These are phyloP conservation scores for Amphimallon solstitiale DNA, from an alignment of 2,888 invertebrate species.

Conservation along the genomic window DNA sequence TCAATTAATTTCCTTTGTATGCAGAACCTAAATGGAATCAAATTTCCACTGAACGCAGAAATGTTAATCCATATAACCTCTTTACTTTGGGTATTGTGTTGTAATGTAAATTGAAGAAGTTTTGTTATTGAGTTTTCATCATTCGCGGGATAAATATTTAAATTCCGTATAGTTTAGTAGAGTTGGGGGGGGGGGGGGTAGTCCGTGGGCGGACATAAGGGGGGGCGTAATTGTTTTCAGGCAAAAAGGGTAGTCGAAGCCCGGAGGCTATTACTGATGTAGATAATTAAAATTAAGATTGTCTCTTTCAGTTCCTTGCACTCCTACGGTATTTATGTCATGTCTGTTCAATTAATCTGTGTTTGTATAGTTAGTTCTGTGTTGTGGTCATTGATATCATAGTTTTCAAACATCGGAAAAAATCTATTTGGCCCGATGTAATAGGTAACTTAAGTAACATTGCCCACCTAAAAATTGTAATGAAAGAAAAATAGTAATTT, in stretches of 20 bases:
- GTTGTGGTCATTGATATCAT: not conserved
- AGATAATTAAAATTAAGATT: conserved; percentile 49
- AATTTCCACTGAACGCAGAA: conserved; percentile 3
- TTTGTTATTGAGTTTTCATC: conserved; percentile 29
- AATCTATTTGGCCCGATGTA: conserved; percentile 45
- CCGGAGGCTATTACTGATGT: conserved; percentile 44
- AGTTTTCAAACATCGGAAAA: conserved; percentile 44
- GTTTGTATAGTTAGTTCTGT: conserved; percentile 18
- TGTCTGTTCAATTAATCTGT: conserved; percentile 7
- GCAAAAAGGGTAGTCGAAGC: conserved; percentile 30
- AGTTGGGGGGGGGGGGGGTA: no score
- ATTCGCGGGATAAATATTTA: conserved; percentile 35
- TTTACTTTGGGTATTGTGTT: conserved; percentile 2
- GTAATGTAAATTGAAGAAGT: conserved; percentile 30
- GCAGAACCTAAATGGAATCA: conserved; percentile 8
- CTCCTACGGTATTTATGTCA: not conserved
- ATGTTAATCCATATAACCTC: conserved; percentile 19
- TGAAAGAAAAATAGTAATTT: no score
- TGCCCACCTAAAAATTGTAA: not conserved
- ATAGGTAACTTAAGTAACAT: not conserved
- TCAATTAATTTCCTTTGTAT: conserved; percentile 10
- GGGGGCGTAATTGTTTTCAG: conserved; percentile 39
- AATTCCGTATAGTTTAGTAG: conserved; percentile 29
- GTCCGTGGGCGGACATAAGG: not conserved
- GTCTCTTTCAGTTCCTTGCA: conserved; percentile 34